Evolutionary conservation across 2,797 vertebrate genomes (phyloP).

Genomic region (Takifugu rubripes): DNA sequence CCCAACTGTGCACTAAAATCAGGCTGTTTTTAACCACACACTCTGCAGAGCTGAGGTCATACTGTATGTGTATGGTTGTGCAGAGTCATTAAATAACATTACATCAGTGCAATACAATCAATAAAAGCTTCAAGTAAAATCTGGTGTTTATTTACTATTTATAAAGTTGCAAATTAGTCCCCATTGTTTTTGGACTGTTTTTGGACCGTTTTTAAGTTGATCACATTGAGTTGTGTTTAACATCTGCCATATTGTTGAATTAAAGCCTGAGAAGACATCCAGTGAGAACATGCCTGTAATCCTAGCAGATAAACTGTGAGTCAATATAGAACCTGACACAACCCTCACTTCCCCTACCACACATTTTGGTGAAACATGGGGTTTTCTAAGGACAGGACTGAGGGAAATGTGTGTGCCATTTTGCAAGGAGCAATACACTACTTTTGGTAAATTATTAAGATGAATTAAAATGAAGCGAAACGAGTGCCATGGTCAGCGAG

Average conservation of each 20-base stretch:
- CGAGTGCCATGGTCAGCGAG: conserved; percentile 1
- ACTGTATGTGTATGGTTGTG: too few relatives aligned
- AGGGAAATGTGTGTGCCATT: not conserved
- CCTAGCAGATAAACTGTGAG: conserved; percentile 16
- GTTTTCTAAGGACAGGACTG: conserved; percentile 21
- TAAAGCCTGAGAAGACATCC: not conserved
- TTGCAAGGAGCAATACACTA: not conserved
- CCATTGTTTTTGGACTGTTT: not conserved
- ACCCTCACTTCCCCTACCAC: conserved; percentile 42
- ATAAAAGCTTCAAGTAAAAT: too few relatives aligned
- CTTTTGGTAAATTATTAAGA: not conserved
- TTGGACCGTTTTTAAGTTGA: not conserved
- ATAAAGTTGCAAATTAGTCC: not conserved
- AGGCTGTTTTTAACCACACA: too few relatives aligned
- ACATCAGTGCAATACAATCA: too few relatives aligned
- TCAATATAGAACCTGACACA: conserved; percentile 44
- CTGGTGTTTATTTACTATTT: not conserved
- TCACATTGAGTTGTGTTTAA: not conserved
- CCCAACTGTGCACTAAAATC: too few relatives aligned
- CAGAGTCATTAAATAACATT: too few relatives aligned
- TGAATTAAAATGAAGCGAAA: conserved; percentile 5
- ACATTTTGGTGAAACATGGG: conserved; percentile 29
- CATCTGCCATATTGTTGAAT: not conserved
- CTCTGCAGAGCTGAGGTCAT: too few relatives aligned
- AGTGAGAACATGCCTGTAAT: not conserved